Evolutionary conservation across 2,113 vertebrate species (phyloP), one percentile per base, ranked within the genome.

Genomic region (Capricornis sumatraensis): DNA sequence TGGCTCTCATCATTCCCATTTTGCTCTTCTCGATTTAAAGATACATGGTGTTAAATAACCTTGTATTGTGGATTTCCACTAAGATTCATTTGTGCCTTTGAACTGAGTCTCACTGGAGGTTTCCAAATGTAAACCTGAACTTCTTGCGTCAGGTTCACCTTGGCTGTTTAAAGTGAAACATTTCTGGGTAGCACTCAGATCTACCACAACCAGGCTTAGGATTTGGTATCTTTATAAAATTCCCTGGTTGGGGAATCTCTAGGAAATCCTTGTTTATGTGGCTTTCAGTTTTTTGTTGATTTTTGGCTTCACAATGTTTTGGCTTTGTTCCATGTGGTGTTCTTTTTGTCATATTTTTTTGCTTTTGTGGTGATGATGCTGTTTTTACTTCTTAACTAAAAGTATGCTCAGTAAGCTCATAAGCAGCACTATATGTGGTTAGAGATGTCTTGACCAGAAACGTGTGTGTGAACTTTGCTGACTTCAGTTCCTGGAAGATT

Each of bases 401-500:
- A 79, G 53, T 82, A 45, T 53, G 30, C 79, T 83, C 81, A 74
- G 28, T 91, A 40, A 94, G 43, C 71, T 92, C 13, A 19, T 43
- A 86, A 81, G n/a, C 19, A 71, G 36, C 76, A 87, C 58, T 89
- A 5, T 85, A 64, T 94, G 78, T 94, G 74, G 74, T 60, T 78
- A 78, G 88, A 89, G 83, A 79, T 57, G 43, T 89, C 89, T 86
- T 94, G 58, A 86, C 23, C 40, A 94, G 87, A 93, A 96, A 71
- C 76, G 16, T 47, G 14, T 76, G 19, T 79, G 53, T 10, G 71
- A 60, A 76, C 60, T 94, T 36, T 86, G n/a, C 36, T 87, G 58
- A 64, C 45, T n/a, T 94, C 50, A n/a, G 64, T 95, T 97, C 58
- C 25, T 95, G 30, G 89, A 91, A 97, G 89, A 94, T 11, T 95